phyloP scores from a whole-genome alignment of 2,888 invertebrate species.

The Drosophila nr. perissopoda region DNA sequence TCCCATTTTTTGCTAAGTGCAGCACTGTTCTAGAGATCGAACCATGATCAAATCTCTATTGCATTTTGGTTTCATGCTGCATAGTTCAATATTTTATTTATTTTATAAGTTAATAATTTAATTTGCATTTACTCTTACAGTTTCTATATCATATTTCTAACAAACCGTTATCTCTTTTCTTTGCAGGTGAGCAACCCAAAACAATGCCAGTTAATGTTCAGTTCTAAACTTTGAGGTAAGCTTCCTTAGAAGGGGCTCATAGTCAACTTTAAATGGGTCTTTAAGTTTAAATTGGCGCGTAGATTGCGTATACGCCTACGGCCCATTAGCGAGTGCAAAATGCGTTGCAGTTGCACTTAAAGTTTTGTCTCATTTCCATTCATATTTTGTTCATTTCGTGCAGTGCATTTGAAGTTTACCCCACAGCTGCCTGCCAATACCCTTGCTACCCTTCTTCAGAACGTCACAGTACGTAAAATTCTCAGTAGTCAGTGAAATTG shows the following conservation, averaged over 20 bases:
- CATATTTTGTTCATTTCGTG: conserved; percentile 29
- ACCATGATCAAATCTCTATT: background rate
- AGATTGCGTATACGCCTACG: conserved; percentile 65
- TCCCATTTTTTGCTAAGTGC: too few relatives aligned
- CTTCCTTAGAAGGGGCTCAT: background rate
- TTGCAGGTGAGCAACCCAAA: conserved; percentile 37
- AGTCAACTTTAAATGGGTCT: background rate
- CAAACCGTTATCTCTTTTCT: background rate
- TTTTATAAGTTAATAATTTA: background rate
- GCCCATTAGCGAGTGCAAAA: conserved; percentile 45
- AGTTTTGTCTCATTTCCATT: conserved; percentile 23
- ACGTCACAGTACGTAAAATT: conserved; percentile 80
- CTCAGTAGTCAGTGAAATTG: conserved; percentile 81
- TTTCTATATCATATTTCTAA: background rate
- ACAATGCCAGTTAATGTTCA: background rate
- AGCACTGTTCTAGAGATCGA: background rate
- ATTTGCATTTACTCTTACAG: background rate
- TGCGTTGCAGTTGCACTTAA: conserved; percentile 24
- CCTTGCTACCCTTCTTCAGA: background rate
- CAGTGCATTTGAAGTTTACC: conserved; percentile 41
- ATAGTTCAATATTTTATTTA: background rate
- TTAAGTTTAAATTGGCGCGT: conserved; percentile 41
- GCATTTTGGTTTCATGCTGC: background rate
- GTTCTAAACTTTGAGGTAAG: conserved; percentile 8
- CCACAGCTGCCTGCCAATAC: conserved; percentile 4